Evolutionary conservation across 2,797 vertebrate genomes (phyloP).

Genomic region (Catamblyrhynchus diadema): DNA sequence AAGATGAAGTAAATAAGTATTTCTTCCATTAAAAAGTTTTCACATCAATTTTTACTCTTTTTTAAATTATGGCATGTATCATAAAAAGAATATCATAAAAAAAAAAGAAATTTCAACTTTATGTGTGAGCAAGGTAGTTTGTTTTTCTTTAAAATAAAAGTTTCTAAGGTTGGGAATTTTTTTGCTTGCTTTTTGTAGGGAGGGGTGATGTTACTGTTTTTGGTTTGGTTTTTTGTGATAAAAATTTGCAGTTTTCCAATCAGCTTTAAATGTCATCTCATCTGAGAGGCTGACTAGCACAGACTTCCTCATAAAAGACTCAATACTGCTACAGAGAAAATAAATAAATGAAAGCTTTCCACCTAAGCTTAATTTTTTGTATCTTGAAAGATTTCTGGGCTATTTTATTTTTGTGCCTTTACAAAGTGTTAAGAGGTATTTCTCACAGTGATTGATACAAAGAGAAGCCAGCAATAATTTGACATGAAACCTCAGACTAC

Average conservation of each 20-base stretch:
- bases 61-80: not conserved
- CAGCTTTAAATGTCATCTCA: not conserved
- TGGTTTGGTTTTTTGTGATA: not conserved
- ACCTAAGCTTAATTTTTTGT: not conserved
- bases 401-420: slow-evolving; percentile 10
- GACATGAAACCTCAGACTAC: slow-evolving; percentile 52
- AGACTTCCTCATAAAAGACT: not conserved
- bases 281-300: not conserved
- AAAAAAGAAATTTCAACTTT: not conserved
- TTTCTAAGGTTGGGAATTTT: not conserved
- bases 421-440: slow-evolving; percentile 31
- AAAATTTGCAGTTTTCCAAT: not conserved
- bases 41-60: not conserved
- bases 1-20: not conserved
- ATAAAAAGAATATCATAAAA: not conserved
- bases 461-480: slow-evolving; percentile 52
- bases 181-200: not conserved
- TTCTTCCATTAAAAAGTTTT: not conserved
- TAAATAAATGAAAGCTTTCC: slow-evolving; percentile 3
- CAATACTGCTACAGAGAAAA: not conserved
- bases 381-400: not conserved
- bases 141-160: not conserved
- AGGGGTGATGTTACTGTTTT: not conserved
- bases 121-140: not conserved
- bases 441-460: slow-evolving; percentile 30